Percentiles rank a stretch among this genome's conserved stretches.
phyloP scores from a whole-genome alignment of 1,140 invertebrate genomes.

The Cecropterus lyciades region DNA sequence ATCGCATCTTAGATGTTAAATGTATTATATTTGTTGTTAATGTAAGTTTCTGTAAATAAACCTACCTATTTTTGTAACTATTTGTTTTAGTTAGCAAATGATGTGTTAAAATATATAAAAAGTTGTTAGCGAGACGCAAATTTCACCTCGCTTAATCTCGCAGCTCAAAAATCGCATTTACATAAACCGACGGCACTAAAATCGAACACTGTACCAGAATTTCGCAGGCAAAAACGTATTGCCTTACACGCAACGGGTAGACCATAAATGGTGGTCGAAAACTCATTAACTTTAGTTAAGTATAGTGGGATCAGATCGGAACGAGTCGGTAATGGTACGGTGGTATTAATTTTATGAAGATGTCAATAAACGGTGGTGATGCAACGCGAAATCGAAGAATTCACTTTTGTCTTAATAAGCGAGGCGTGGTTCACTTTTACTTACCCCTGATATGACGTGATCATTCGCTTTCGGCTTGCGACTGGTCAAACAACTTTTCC shows the following conservation, averaged over 20 bases:
- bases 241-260: neutral
- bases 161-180: neutral
- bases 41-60: constrained; percentile 82
- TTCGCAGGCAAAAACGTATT: constrained; percentile 24
- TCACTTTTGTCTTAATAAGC: constrained; percentile 45
- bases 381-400: constrained; percentile 40
- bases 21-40: constrained; percentile 80
- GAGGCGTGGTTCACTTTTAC: constrained; percentile 40
- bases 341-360: constrained; percentile 43
- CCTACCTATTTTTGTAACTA: constrained; percentile 63
- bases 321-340: constrained; percentile 40
- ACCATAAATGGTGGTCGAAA: constrained; percentile 19
- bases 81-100: constrained; percentile 5
- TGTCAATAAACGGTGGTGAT: constrained; percentile 37
- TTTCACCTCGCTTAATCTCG: neutral
- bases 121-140: neutral
- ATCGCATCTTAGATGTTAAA: constrained; percentile 72
- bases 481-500: constrained; percentile 20
- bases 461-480: constrained; percentile 10
- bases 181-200: neutral
- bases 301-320: constrained; percentile 41
- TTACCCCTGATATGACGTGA: constrained; percentile 29
- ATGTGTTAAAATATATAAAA: neutral
- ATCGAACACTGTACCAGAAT: constrained; percentile 6
- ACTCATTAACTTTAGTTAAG: constrained; percentile 32